Evolutionary conservation across 2,797 vertebrate genomes (phyloP).

Genomic region (Glyptemys insculpta): DNA sequence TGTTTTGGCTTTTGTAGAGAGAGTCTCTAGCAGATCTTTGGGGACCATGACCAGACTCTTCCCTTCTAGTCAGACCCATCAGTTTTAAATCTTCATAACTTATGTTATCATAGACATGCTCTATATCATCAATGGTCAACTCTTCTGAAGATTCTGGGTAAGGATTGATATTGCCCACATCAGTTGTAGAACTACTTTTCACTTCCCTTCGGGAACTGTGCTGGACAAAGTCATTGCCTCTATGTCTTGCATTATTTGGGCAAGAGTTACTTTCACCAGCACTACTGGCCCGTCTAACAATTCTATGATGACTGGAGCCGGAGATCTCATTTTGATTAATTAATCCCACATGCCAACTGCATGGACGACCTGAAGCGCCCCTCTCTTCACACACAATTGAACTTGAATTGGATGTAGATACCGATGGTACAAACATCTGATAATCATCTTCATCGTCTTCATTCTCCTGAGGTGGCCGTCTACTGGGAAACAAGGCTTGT

Average conservation of each 20-base stretch:
- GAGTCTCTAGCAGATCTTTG: conserved; percentile 75
- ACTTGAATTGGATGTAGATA: conserved; percentile 82
- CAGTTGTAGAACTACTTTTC: conserved; percentile 67
- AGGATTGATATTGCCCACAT: conserved; percentile 81
- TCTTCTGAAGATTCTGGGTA: conserved; percentile 91
- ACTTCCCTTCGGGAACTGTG: conserved; percentile 54
- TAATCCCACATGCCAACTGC: conserved; percentile 94
- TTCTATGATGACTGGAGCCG: conserved; percentile 79
- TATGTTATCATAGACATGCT: conserved; percentile 98
- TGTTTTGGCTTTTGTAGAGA: conserved; percentile 69
- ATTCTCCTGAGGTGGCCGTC: conserved; percentile 87
- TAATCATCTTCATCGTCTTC: conserved; percentile 95
- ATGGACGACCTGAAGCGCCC: conserved; percentile 86
- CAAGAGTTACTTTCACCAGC: conserved; percentile 89
- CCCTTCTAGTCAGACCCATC: conserved; percentile 90
- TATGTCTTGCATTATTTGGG: conserved; percentile 37
- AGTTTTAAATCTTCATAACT: conserved; percentile 95
- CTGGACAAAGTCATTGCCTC: conserved; percentile 65
- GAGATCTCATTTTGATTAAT: conserved; percentile 76
- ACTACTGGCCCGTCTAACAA: conserved; percentile 93
- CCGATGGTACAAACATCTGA: conserved; percentile 94
- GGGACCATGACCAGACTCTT: conserved; percentile 70
- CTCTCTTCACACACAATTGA: conserved; percentile 73
- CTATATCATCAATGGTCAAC: conserved; percentile 91
- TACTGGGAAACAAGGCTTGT: conserved; percentile 93